Evolutionary conservation across 1,140 invertebrate species (phyloP).

Genomic region (Drosophila kikkawai): DNA sequence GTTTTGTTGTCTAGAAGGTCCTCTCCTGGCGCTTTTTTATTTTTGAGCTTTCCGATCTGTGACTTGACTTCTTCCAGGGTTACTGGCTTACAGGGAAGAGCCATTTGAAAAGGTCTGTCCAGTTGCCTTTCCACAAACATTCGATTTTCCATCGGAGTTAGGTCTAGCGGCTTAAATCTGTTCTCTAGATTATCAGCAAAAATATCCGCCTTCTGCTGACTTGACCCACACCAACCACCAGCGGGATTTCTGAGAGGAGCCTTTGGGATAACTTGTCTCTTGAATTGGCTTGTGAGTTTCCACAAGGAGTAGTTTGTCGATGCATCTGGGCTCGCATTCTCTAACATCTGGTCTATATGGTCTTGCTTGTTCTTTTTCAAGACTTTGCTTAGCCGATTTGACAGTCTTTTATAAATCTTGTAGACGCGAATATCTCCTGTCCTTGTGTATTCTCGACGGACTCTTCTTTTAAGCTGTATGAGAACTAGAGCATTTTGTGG

Average conservation of each 20-base stretch:
- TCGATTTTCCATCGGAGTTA: too few relatives aligned
- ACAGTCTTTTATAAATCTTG: constrained; percentile 16
- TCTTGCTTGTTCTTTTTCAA: constrained; percentile 9
- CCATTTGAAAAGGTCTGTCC: too few relatives aligned
- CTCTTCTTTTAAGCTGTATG: constrained; percentile 14
- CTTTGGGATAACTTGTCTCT: constrained; percentile 5
- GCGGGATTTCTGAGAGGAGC: constrained; percentile 14
- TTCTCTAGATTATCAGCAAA: constrained; percentile 6
- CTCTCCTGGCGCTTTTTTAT: too few relatives aligned
- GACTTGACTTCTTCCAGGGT: too few relatives aligned
- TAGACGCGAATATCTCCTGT: constrained; percentile 12
- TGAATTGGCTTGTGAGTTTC: constrained; percentile 14
- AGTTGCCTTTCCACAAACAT: too few relatives aligned
- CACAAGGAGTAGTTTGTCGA: constrained; percentile 15
- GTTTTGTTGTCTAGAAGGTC: too few relatives aligned
- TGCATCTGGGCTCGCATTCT: constrained; percentile 12
- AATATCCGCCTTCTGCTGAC: constrained; percentile 6
- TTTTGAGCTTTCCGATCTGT: too few relatives aligned
- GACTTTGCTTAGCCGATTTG: constrained; percentile 14
- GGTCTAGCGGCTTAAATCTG: constrained; percentile 3
- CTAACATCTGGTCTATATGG: constrained; percentile 11
- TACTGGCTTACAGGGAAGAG: too few relatives aligned
- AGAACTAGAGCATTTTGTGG: constrained; percentile 4
- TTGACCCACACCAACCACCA: constrained; percentile 12
- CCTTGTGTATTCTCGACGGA: too few relatives aligned